phyloP scores from a whole-genome alignment of 1,140 invertebrate genomes.

The Nylanderia fulva region DNA sequence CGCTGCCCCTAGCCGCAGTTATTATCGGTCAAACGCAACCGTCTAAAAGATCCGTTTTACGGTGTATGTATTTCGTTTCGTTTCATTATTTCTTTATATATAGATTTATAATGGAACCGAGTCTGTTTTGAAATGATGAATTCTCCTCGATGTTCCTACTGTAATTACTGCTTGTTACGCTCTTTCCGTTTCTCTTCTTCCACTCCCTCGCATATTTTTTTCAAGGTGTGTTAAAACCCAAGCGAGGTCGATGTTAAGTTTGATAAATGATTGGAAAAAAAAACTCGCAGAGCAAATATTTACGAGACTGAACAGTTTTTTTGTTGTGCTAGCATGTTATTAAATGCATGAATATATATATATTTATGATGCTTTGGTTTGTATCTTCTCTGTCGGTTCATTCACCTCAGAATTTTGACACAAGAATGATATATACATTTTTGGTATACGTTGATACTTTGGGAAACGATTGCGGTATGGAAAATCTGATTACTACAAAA shows the following conservation, averaged over 20 bases:
- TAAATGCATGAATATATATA: conserved; percentile 60
- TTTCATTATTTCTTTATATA: no score
- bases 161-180: conserved; percentile 60
- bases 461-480: background rate
- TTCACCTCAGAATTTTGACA: background rate
- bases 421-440: conserved; percentile 23
- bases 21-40: conserved; percentile 86
- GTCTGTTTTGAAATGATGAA: conserved; percentile 57
- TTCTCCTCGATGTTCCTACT: conserved; percentile 69
- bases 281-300: conserved; percentile 1
- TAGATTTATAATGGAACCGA: conserved; percentile 39
- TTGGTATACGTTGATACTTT: conserved; percentile 42
- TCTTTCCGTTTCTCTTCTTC: conserved; percentile 76
- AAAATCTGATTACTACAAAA: conserved; percentile 18
- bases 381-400: conserved; percentile 15
- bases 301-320: conserved; percentile 61
- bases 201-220: conserved; percentile 34
- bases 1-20: conserved; percentile 87
- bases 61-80: conserved; percentile 81
- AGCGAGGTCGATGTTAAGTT: no score
- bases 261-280: no score
- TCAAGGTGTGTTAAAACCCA: conserved; percentile 5
- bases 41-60: conserved; percentile 85
- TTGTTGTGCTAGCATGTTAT: conserved; percentile 64
- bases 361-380: conserved; percentile 33